phyloP scores from a whole-genome alignment of 1,140 invertebrate species.

The Lutraria rhynchaena region DNA sequence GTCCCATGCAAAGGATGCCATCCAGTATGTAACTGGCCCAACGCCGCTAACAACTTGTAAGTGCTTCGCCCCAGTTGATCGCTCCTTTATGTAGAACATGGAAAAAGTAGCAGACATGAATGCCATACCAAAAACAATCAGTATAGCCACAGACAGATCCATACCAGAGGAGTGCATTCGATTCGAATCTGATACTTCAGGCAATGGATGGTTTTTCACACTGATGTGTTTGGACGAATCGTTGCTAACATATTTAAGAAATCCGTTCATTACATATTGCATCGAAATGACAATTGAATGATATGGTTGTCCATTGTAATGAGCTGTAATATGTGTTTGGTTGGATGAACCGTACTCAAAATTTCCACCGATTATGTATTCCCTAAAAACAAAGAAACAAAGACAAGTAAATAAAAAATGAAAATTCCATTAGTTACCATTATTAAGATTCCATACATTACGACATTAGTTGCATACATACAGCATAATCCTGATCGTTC shows the following conservation, averaged over 20 bases:
- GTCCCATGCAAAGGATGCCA: conserved; percentile 88
- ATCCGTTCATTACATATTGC: conserved; percentile 84
- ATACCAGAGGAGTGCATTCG: conserved; percentile 58
- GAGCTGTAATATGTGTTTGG: conserved; percentile 57
- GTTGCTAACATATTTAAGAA: conserved; percentile 80
- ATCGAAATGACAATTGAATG: conserved; percentile 87
- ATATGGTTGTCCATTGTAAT: conserved; percentile 85
- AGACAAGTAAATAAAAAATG: too few relatives aligned
- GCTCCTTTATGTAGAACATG: conserved; percentile 79
- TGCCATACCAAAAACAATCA: conserved; percentile 79
- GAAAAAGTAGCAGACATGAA: conserved; percentile 78
- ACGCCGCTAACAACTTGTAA: conserved; percentile 83
- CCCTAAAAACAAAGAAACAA: background rate
- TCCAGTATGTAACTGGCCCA: conserved; percentile 88
- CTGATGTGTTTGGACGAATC: conserved; percentile 30
- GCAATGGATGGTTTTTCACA: conserved; percentile 65
- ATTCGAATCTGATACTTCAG: conserved; percentile 50
- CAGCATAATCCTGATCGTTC: too few relatives aligned
- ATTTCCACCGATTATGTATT: conserved; percentile 67
- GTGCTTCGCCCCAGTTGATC: conserved; percentile 75
- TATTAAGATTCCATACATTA: too few relatives aligned
- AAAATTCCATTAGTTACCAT: too few relatives aligned
- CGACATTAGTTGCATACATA: too few relatives aligned
- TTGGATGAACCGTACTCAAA: conserved; percentile 54
- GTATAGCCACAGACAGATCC: conserved; percentile 73